Evolutionary conservation across 2,888 invertebrate genomes (phyloP).

Genomic region (Monochamus alternatus): DNA sequence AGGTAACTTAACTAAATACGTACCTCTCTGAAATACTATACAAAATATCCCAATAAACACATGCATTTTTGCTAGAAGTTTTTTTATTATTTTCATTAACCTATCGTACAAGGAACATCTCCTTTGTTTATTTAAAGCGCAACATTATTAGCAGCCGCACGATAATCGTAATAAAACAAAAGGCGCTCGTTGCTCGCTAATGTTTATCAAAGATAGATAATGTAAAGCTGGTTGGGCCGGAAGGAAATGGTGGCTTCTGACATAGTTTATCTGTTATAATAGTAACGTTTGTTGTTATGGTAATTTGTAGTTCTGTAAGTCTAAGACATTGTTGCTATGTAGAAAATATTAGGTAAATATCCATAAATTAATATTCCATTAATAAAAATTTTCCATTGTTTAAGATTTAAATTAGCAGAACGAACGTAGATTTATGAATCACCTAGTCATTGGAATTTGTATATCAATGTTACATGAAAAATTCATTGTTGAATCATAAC

Average conservation of each 20-base stretch:
- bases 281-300: slow-evolving; percentile 25
- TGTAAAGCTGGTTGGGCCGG: slow-evolving; percentile 45
- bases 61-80: too few relatives aligned
- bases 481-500: neutral
- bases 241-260: slow-evolving; percentile 61
- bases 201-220: slow-evolving; percentile 20
- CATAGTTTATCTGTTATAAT: slow-evolving; percentile 47
- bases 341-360: neutral
- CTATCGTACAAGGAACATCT: too few relatives aligned
- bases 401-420: neutral
- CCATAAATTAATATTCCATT: neutral
- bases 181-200: slow-evolving; percentile 25
- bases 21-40: too few relatives aligned
- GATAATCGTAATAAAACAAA: slow-evolving; percentile 22
- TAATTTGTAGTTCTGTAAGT: slow-evolving; percentile 9
- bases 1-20: too few relatives aligned
- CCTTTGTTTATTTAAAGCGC: neutral
- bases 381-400: neutral
- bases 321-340: neutral
- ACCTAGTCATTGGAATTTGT: neutral
- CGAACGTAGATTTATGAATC: neutral
- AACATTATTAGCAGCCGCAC: neutral
- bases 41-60: too few relatives aligned
- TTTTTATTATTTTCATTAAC: too few relatives aligned
- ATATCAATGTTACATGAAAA: neutral